Conservation (phyloP, 2,797 vertebrate species). For the Gymnopithys bicolor region DNA sequence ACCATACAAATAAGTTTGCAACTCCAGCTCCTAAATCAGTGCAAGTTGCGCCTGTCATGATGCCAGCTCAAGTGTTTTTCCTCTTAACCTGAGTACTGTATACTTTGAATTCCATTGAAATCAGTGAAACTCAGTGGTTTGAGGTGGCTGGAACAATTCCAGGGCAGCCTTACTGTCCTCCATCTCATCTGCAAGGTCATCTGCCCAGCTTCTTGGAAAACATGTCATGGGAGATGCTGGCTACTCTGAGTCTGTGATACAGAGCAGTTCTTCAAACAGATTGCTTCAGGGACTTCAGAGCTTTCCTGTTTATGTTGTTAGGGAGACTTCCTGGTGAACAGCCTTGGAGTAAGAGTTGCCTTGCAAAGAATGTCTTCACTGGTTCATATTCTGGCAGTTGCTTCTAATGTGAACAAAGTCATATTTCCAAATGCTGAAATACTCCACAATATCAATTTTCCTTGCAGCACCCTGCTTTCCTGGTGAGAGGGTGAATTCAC, state of each 20-base stretch:
- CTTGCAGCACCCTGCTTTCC: not conserved
- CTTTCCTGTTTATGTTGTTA: not conserved
- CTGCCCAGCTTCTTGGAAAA: not conserved
- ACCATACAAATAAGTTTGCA: conserved; percentile 24
- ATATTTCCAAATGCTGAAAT: not conserved
- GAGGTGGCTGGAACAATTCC: not conserved
- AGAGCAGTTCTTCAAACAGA: not conserved
- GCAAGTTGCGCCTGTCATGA: not conserved
- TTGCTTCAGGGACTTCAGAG: not conserved
- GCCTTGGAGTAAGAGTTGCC: not conserved
- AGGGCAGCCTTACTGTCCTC: not conserved
- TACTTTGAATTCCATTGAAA: not conserved
- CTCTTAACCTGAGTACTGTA: not conserved
- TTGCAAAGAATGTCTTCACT: not conserved
- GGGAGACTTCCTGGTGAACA: not conserved
- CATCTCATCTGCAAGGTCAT: not conserved
- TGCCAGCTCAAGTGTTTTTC: not conserved
- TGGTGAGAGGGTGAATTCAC: not conserved
- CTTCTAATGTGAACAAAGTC: not conserved
- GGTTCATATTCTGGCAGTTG: not conserved
- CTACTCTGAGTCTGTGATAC: not conserved
- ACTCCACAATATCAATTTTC: not conserved
- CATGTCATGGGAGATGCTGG: not conserved
- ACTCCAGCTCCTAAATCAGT: not conserved
- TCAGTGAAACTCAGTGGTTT: not conserved